These are phyloP conservation scores for Tragelaphus strepsiceros DNA, from an alignment of 2,113 vertebrate genomes.

Conservation along the genomic window DNA sequence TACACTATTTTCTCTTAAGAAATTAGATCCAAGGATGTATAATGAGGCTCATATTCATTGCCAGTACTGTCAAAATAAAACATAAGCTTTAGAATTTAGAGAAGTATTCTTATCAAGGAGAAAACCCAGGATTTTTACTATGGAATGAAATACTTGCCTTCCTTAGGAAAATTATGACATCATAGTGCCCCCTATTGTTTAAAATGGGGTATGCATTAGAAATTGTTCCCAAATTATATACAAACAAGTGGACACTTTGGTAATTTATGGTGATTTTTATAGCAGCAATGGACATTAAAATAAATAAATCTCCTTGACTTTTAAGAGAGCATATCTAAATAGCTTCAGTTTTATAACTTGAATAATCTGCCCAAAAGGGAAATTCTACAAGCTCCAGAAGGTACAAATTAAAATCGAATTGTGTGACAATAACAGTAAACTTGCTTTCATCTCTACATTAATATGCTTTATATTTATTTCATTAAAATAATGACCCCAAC, in stretches of 20 bases:
- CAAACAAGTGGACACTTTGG: neutral
- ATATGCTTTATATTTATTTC: neutral
- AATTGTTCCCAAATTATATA: neutral
- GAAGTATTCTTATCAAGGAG: neutral
- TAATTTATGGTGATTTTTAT: neutral
- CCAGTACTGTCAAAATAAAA: neutral
- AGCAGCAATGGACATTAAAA: neutral
- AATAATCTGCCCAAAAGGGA: neutral
- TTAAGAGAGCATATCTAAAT: neutral
- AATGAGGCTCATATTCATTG: neutral
- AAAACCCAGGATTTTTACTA: neutral
- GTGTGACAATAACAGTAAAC: neutral
- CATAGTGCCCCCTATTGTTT: slow-evolving; percentile 66
- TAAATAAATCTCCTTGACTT: neutral
- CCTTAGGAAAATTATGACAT: neutral
- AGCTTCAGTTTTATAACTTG: neutral
- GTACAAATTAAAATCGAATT: neutral
- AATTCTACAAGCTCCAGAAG: neutral
- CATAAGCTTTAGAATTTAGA: neutral
- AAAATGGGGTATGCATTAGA: neutral
- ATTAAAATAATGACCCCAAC: neutral
- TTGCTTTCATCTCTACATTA: neutral
- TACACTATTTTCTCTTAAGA: neutral
- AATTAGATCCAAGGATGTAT: neutral
- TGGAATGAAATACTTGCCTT: neutral